phyloP scores from a whole-genome alignment of 92 coral and sea anemone species.

The Epizoanthus stellaris region DNA sequence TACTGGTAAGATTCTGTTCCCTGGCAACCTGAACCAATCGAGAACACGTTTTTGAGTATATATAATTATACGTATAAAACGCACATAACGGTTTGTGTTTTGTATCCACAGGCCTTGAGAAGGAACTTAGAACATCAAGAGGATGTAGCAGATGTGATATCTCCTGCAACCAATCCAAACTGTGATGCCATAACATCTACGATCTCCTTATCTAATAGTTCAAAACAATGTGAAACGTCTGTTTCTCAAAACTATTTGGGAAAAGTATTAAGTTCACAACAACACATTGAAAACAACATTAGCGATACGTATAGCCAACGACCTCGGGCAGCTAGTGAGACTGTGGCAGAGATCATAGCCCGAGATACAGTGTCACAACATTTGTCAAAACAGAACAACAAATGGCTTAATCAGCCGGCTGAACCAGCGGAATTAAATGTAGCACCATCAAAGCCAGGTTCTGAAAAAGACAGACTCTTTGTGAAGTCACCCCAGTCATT shows the following conservation, averaged over 20 bases:
- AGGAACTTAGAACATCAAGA: background rate
- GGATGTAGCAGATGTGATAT: background rate
- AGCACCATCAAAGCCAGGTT: background rate
- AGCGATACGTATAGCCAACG: no score
- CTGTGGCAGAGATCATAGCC: background rate
- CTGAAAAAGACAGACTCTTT: background rate
- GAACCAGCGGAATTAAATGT: background rate
- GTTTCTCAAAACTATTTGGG: no score
- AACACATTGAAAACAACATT: no score
- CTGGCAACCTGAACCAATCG: no score
- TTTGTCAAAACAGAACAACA: no score
- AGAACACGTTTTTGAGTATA: no score
- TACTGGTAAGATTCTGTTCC: no score
- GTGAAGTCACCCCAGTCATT: background rate
- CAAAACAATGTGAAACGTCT: background rate
- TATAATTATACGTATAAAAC: no score
- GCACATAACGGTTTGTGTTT: background rate
- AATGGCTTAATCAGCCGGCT: background rate
- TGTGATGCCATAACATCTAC: background rate
- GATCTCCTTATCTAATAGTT: background rate
- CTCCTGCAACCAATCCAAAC: background rate
- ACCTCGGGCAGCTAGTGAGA: no score
- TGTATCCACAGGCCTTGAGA: conserved; percentile 8
- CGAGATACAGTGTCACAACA: background rate
- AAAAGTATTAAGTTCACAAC: no score